Percentiles rank a stretch among this genome's conserved stretches.
These are phyloP conservation scores for Syngnathus floridae DNA, from an alignment of 2,113 vertebrate species.

Conservation along the genomic window DNA sequence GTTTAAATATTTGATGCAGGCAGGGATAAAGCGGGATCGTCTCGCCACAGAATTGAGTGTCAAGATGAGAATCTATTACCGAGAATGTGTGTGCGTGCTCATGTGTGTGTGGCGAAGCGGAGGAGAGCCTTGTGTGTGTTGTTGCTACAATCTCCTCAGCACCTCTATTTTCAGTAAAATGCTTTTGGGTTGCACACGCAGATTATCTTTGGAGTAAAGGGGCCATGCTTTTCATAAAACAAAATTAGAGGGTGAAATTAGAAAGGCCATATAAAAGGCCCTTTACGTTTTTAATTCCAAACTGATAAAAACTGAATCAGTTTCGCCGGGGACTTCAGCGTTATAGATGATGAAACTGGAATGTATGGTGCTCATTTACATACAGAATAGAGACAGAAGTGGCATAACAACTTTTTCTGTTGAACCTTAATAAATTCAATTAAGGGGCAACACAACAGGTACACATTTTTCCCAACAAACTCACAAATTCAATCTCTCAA, in stretches of 20 bases:
- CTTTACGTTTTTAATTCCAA: not conserved
- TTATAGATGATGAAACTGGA: too few relatives aligned
- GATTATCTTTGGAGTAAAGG: conserved; percentile 78
- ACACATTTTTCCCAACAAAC: conserved; percentile 14
- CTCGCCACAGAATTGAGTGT: conserved; percentile 99
- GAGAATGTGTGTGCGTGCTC: conserved; percentile 81
- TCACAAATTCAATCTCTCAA: conserved; percentile 30
- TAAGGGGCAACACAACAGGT: conserved; percentile 13
- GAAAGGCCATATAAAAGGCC: not conserved
- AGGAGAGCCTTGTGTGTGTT: conserved; percentile 88
- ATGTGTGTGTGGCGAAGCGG: conserved; percentile 39
- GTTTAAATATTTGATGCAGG: conserved; percentile 99
- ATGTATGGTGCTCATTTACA: too few relatives aligned
- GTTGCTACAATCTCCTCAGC: conserved; percentile 67
- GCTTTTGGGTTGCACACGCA: conserved; percentile 93
- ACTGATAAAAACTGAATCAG: not conserved
- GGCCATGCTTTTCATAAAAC: conserved; percentile 16
- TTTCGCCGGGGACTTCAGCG: too few relatives aligned
- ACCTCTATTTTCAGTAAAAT: conserved; percentile 87
- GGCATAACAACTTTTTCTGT: too few relatives aligned
- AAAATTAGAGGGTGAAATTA: not conserved
- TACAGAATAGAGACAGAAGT: too few relatives aligned
- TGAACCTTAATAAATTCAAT: conserved; percentile 20
- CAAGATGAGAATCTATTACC: conserved; percentile 99
- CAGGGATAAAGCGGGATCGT: conserved; percentile 98